phyloP scores from a whole-genome alignment of 2,797 vertebrate species.

The Podargus strigoides region DNA sequence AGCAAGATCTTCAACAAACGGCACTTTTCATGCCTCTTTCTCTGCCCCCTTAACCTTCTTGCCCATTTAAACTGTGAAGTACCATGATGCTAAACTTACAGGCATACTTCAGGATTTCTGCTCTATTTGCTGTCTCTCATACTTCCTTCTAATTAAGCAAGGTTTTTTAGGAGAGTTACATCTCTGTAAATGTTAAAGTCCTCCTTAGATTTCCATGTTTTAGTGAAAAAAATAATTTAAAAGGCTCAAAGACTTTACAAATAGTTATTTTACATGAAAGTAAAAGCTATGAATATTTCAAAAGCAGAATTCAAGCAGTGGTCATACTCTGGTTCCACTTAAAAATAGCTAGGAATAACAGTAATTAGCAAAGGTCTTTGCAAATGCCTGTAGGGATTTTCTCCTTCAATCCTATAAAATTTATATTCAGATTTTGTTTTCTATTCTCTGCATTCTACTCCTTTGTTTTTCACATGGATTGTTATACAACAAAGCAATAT shows the following conservation, averaged over 20 bases:
- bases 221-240: neutral
- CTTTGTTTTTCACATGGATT: neutral
- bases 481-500: neutral
- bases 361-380: neutral
- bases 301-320: neutral
- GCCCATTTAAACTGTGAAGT: neutral
- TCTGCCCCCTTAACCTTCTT: neutral
- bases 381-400: neutral
- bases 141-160: neutral
- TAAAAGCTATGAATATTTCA: neutral
- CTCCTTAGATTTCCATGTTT: neutral
- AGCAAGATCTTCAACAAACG: neutral
- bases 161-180: neutral
- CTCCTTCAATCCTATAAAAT: neutral
- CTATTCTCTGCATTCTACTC: neutral
- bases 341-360: neutral
- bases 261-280: neutral
- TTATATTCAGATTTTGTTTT: neutral
- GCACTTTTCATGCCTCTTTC: neutral
- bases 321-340: neutral
- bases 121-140: neutral
- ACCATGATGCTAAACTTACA: fast-evolving
- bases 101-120: neutral
- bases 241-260: neutral
- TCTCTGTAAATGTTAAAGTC: neutral